Base-by-base conservation (phyloP, 2,888 invertebrate genomes). In the Cantharis nigra region DNA sequence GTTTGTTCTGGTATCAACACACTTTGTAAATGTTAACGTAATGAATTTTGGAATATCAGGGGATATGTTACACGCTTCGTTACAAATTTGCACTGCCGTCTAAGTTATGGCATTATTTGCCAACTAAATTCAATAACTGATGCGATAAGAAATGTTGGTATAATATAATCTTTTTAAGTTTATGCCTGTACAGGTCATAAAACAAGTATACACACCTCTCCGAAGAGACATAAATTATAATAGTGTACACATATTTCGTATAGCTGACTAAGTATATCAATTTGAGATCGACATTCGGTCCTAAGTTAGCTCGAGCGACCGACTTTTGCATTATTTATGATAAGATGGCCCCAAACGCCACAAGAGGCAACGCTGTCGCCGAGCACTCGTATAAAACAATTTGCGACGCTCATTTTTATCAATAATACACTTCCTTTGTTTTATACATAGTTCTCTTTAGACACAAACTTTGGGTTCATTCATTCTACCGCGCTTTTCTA, bases 401-500 rank as follows among this genome's bases (percentile, higher is more conserved):
- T 87, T 87, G 87, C 85, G 84, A 85, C 85, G 84, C 85, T 86
- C 87, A 86, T 87, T 87, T 87, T 87, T 87, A 87, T 87, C 86
- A 87, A 87, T 87, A 87, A 87, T 87, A 85, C 83, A 87, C 84
- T 84, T 72, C 84, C 83, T 85, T 84, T 85, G 85, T 78, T 76
- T 80, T 80, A 79, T 80, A 77, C 72, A 26, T 74, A 74, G 77
- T 70, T 75, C 71, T 79, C 73, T 76, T 78, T 76, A 71, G 74
- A 78, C 71, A 72, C 71, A 74, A 78, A 74, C 69, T 78, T 79
- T 69, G 71, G 79, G 77, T 78, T 75, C 77, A 76, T 49, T 49
- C 49, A 49, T 77, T 78, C 74, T 69, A 80, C 76, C 77, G 79
- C 71, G 79, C 69, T 80, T 81, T 76, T 78, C 77, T 74, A 75